Base-by-base conservation (phyloP, 2,888 invertebrate genomes). In the Cistogaster globosa region DNA sequence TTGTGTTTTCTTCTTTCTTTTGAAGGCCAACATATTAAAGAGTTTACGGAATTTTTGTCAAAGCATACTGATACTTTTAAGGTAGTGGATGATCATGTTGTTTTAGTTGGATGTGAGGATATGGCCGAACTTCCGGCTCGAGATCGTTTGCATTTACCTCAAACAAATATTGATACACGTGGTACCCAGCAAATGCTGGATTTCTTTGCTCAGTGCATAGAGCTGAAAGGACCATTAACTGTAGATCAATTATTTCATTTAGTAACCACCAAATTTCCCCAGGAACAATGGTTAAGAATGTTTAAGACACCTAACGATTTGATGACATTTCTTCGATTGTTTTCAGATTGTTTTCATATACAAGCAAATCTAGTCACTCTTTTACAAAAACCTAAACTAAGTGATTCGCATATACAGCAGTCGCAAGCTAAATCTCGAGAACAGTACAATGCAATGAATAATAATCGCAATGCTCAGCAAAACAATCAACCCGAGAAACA, bases 331-430 rank as follows among this genome's bases (percentile, higher is more conserved):
- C 93, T 98, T 74, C 96, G 97, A 92, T 95, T 98, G 93, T 98
- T 98, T 92, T 96, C 98, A n/a, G 97, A 98, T 92, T 96, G 97
- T 89, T 98, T 98, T 93, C 97, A 97, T 92, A 97, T 98, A 86
- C 98, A 98, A 91, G 95, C 97, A 74, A 98, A 98, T 93, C 94
- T 98, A 92, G 97, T 98, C 89, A 97, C 97, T 79, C 93, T 97
- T 87, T 94, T 97, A 89, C 96, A 95, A 91, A 95, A 95, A 91
- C 96, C 96, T 90, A 96, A 96, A 94, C 94, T 95, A 89, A 95
- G 94, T 88, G 94, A 94, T 85, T 91, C 92, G 77, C 91, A 93
- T 71, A 92, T 92, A 69, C 92, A 92, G 78, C 92, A 92, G 87
- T 92, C 92, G 7, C 92, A 92, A 88, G 92, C 92, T 45, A 91